A percentile compares a stretch with the other conserved stretches of the same genome.
These are phyloP conservation scores for Capitulum mitella DNA, from an alignment of 2,888 invertebrate genomes.

Conservation along the genomic window DNA sequence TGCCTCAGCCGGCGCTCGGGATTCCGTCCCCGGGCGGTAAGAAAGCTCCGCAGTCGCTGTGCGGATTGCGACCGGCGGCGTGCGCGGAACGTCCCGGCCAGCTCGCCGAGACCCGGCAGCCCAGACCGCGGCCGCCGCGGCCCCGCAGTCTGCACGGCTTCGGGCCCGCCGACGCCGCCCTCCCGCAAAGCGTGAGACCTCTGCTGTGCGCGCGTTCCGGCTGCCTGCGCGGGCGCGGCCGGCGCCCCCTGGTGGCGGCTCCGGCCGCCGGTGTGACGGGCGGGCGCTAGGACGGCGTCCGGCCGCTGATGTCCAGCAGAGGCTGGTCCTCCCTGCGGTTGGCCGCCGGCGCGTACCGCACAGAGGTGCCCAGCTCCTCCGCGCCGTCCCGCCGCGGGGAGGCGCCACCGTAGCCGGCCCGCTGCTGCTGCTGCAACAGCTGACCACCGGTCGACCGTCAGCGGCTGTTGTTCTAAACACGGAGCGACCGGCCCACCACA, in stretches of 20 bases:
- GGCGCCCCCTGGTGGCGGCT: background rate
- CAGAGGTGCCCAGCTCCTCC: background rate
- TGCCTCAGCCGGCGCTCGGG: no score
- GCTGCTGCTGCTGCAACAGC: constrained; percentile 15
- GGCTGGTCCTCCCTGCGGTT: background rate
- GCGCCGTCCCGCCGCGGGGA: background rate
- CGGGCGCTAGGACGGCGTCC: background rate
- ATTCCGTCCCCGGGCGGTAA: no score
- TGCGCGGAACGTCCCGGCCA: no score
- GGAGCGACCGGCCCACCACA: no score
- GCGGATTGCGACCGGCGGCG: no score
- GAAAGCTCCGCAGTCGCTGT: no score
- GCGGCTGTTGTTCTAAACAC: no score
- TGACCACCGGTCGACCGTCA: background rate
- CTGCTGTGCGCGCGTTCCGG: background rate
- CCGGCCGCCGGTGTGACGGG: background rate
- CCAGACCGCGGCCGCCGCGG: no score
- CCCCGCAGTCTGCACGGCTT: background rate
- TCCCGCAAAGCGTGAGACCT: background rate
- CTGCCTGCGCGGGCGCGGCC: background rate
- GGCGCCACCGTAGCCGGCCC: constrained; percentile 15
- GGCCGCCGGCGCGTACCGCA: background rate
- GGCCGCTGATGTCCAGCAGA: background rate
- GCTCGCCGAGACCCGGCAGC: background rate
- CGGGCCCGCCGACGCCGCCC: background rate